Conservation (phyloP, 2,113 vertebrate species). For the Myotis lucifugus region DNA sequence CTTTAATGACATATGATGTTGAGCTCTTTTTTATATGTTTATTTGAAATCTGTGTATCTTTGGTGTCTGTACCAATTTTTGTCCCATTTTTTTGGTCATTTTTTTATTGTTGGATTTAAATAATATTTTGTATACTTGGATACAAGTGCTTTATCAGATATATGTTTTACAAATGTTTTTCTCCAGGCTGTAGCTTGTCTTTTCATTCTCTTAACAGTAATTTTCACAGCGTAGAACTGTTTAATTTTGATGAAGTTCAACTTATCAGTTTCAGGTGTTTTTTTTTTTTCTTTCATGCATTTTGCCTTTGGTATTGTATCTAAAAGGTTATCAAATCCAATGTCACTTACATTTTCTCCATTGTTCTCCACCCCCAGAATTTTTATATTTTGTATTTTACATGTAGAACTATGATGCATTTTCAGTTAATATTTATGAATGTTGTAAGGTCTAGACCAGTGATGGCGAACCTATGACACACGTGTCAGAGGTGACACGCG, state of each 20-base stretch:
- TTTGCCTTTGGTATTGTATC: neutral
- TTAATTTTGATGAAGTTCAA: constrained; percentile 5
- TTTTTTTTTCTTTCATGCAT: neutral
- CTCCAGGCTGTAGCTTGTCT: neutral
- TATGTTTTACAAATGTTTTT: neutral
- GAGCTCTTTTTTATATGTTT: neutral
- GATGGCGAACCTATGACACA: no score
- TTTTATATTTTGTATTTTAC: neutral
- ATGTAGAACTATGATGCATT: neutral
- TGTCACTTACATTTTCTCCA: neutral
- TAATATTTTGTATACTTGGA: neutral
- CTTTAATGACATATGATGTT: neutral
- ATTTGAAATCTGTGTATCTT: neutral
- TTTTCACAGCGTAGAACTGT: neutral
- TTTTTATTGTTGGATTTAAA: neutral
- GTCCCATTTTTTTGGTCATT: neutral
- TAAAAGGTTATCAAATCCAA: neutral
- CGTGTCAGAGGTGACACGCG: no score
- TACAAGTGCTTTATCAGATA: neutral
- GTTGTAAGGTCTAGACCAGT: neutral
- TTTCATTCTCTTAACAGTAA: neutral
- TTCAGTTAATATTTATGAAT: neutral
- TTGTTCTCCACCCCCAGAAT: neutral
- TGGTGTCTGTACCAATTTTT: neutral
- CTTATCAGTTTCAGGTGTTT: neutral